A percentile compares a stretch with the other conserved stretches of the same genome.
phyloP scores from a whole-genome alignment of 2,113 vertebrate genomes.

The Shinisaurus crocodilurus region DNA sequence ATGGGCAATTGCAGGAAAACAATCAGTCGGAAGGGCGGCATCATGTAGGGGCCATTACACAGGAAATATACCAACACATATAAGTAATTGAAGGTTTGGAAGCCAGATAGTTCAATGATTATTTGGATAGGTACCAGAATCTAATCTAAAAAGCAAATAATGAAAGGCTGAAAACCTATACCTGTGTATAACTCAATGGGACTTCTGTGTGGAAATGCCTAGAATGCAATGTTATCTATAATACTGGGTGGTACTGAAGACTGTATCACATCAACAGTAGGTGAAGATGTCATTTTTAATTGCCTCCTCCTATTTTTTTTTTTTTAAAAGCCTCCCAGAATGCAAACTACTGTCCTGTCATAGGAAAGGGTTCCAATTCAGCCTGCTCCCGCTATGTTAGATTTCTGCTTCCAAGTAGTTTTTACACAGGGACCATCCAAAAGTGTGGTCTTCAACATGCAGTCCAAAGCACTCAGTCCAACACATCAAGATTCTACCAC shows the following conservation, averaged over 20 bases:
- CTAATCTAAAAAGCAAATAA: neutral
- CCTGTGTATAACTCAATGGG: too few species aligned
- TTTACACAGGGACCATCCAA: neutral
- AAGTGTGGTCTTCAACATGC: neutral
- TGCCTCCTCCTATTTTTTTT: neutral
- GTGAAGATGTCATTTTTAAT: neutral
- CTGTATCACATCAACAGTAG: neutral
- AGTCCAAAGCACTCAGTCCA: neutral
- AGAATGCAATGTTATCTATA: neutral
- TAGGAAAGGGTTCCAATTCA: neutral
- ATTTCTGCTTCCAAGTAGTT: neutral
- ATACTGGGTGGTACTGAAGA: neutral
- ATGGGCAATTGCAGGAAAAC: neutral
- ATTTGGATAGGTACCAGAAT: neutral
- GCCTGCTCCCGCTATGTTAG: neutral
- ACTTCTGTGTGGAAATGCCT: too few species aligned
- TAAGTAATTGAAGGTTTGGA: neutral
- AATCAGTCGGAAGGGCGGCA: neutral
- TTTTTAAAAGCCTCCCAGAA: neutral
- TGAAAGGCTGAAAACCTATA: neutral
- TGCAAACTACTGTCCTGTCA: neutral
- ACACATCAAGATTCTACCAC: neutral
- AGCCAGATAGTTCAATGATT: neutral
- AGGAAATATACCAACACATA: neutral
- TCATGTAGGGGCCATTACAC: neutral